phyloP scores from a whole-genome alignment of 2,888 invertebrate species.

The Cantharis flavilabris region DNA sequence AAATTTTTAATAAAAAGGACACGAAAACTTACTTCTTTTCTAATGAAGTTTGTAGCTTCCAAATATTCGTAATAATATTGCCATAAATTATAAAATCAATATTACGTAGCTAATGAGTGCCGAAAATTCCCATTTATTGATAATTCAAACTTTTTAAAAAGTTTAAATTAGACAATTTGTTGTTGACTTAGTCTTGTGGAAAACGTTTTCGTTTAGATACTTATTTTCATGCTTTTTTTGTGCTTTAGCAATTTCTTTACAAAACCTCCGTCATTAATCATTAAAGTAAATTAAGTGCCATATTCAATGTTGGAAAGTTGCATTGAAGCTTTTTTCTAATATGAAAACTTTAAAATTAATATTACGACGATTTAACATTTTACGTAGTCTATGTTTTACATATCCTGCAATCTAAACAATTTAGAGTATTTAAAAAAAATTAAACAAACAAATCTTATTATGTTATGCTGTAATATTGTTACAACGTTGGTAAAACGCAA shows the following conservation, averaged over 20 bases:
- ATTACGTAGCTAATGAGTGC: neutral
- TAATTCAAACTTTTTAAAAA: neutral
- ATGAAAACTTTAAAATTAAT: slow-evolving; percentile 9
- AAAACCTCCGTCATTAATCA: slow-evolving; percentile 17
- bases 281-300: slow-evolving; percentile 21
- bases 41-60: neutral
- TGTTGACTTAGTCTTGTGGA: neutral
- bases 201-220: slow-evolving; percentile 1
- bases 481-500: too few species aligned
- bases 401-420: neutral
- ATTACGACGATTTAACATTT: neutral
- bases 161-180: slow-evolving; percentile 7
- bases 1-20: neutral
- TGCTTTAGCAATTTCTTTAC: slow-evolving; percentile 7
- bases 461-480: too few species aligned
- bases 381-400: neutral
- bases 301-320: slow-evolving; percentile 14
- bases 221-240: slow-evolving; percentile 2
- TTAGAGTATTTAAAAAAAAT: too few species aligned
- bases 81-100: neutral
- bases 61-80: neutral
- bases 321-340: slow-evolving; percentile 13
- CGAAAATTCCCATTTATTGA: neutral
- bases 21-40: neutral
- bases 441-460: too few species aligned